Conservation (phyloP, 2,888 invertebrate genomes). For the Myopa tessellatipennis region DNA sequence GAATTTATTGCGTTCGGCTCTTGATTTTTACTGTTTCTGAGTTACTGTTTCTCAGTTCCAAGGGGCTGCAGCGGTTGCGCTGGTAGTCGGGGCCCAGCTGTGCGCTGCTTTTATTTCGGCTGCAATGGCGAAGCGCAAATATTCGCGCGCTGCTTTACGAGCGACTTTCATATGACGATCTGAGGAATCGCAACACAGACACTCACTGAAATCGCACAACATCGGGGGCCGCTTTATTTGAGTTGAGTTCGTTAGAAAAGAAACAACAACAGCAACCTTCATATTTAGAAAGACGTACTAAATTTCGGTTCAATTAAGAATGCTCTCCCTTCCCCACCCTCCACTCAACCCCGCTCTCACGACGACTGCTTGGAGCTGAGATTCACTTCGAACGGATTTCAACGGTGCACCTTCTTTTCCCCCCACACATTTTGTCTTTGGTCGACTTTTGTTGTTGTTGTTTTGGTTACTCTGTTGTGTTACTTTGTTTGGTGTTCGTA, state of each 20-base stretch:
- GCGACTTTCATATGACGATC: not conserved
- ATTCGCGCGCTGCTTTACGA: not conserved
- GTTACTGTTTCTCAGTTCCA: not conserved
- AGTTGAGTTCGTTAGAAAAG: no score
- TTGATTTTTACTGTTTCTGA: slow-evolving; percentile 10
- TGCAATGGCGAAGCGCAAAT: not conserved
- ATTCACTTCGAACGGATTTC: no score
- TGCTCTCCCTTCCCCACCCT: no score
- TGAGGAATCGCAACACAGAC: not conserved
- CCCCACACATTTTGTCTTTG: no score
- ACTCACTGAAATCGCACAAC: not conserved
- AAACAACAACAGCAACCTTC: not conserved
- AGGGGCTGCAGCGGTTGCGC: not conserved
- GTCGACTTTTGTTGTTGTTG: not conserved
- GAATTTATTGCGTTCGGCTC: slow-evolving; percentile 29
- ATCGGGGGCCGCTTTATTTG: no score
- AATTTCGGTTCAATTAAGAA: no score
- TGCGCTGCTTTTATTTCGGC: not conserved
- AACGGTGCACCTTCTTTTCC: no score
- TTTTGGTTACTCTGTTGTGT: not conserved
- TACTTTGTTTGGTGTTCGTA: not conserved
- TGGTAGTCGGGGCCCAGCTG: not conserved
- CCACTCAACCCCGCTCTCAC: no score
- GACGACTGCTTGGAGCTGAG: no score
- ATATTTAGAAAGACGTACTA: not conserved